phyloP scores from a whole-genome alignment of 2,797 vertebrate species.

The Paguma larvata region DNA sequence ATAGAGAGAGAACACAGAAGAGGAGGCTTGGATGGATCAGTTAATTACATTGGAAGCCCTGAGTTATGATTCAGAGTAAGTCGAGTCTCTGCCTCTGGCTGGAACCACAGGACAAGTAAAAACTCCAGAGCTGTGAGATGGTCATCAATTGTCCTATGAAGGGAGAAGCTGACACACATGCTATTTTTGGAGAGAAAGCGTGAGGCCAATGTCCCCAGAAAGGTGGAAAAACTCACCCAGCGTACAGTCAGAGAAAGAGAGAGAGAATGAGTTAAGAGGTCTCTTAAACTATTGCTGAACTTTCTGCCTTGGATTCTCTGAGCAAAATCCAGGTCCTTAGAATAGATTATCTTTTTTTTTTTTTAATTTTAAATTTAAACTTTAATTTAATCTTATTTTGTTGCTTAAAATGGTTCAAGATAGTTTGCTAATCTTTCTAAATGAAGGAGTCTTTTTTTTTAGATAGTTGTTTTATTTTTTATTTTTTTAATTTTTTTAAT shows the following conservation, averaged over 20 bases:
- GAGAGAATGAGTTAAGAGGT: not conserved
- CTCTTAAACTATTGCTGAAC: not conserved
- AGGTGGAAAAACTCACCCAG: not conserved
- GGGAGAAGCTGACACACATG: not conserved
- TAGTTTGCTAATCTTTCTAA: constrained; percentile 7
- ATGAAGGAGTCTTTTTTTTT: not conserved
- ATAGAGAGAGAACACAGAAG: not conserved
- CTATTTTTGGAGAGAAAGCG: not conserved
- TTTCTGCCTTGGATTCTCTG: not conserved
- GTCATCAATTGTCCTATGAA: not conserved
- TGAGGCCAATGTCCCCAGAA: not conserved
- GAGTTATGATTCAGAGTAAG: not conserved
- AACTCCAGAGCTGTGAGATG: not conserved
- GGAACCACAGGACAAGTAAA: not conserved
- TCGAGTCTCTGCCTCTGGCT: not conserved
- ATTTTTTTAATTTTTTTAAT: too few species aligned
- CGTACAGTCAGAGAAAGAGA: not conserved
- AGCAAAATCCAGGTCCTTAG: not conserved
- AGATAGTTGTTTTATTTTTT: too few species aligned
- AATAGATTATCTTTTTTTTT: not conserved
- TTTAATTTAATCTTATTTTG: not conserved
- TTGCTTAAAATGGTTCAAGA: not conserved
- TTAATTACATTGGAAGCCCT: not conserved
- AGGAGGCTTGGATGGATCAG: not conserved
- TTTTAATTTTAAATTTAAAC: not conserved